Base-by-base conservation (phyloP, 2,113 vertebrate genomes). In the Nesoenas mayeri region DNA sequence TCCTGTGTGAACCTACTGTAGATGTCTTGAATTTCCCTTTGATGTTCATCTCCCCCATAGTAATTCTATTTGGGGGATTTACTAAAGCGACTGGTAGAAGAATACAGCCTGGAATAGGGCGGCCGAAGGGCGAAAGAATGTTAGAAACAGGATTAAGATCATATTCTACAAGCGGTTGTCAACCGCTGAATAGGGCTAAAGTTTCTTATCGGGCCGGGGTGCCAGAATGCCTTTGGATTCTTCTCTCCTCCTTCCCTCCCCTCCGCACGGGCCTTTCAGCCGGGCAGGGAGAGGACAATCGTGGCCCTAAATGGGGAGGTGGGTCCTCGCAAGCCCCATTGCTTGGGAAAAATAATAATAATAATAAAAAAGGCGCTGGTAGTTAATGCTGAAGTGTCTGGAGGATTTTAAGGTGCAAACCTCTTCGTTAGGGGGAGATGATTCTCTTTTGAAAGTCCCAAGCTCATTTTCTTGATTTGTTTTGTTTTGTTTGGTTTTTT, bases 91-190 rank as follows among this genome's bases (percentile, higher is more conserved):
- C 98, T 95, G 98, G 97, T 98, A 77, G 97, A 98, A 99, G 98
- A 99, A 99, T 98, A 98, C 98, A 98, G 98, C 81, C 97, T 53
- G 94, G 98, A 98, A 98, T 96, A 97, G 98, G 98, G 96, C 97
- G 97, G 98, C 98, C 98, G 94, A 98, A 91, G 96, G 97, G 97
- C 98, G 96, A 98, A 98, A 98, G 98, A 99, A 98, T 98, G 98
- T 98, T 98, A 96, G 98, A 98, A 99, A 99, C 98, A 98, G 98
- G 99, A 99, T 99, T 99, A 99, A 98, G 98, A 98, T 99, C 98
- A 98, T 99, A 99, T 99, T 99, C 98, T 99, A 98, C 98, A 98
- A 98, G 98, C 92, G 97, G 89, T 96, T 99, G 99, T 99, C 98
- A 99, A 96, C 94, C 38, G 65, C 97, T 99, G 98, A 99, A 98